Percentiles rank a stretch among this genome's conserved stretches.
Conservation (phyloP, 2,797 vertebrate species). For the Discoglossus pictus region DNA sequence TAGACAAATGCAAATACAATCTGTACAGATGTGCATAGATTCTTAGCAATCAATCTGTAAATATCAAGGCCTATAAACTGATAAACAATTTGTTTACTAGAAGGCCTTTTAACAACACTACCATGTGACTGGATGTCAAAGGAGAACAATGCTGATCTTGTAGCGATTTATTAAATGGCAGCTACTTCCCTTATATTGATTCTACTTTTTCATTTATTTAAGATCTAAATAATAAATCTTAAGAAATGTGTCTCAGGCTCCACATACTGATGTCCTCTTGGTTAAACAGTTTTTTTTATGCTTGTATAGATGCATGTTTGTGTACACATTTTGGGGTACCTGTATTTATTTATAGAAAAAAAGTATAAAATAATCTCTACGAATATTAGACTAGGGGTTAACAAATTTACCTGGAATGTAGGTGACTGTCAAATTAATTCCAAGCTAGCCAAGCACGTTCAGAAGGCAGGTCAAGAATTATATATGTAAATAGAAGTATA, state of each 20-base stretch:
- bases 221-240: conserved; percentile 15
- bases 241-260: not conserved
- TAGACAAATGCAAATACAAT: no score
- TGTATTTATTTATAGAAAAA: no score
- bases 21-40: no score
- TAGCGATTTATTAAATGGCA: conserved; percentile 16
- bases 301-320: not conserved
- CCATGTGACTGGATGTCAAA: not conserved
- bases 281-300: conserved; percentile 1
- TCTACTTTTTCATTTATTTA: conserved; percentile 21
- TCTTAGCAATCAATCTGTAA: no score
- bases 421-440: no score
- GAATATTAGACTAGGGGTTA: no score
- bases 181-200: conserved; percentile 2
- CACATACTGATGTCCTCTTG: not conserved
- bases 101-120: conserved; percentile 8
- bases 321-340: no score
- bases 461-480: no score
- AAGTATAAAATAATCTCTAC: no score
- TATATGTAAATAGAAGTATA: no score
- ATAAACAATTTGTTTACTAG: conserved; percentile 12
- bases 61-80: not conserved
- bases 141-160: not conserved
- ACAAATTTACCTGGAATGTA: no score
- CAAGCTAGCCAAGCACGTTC: no score